These are phyloP conservation scores for Noctua comes DNA, from an alignment of 2,888 invertebrate species.

Conservation along the genomic window DNA sequence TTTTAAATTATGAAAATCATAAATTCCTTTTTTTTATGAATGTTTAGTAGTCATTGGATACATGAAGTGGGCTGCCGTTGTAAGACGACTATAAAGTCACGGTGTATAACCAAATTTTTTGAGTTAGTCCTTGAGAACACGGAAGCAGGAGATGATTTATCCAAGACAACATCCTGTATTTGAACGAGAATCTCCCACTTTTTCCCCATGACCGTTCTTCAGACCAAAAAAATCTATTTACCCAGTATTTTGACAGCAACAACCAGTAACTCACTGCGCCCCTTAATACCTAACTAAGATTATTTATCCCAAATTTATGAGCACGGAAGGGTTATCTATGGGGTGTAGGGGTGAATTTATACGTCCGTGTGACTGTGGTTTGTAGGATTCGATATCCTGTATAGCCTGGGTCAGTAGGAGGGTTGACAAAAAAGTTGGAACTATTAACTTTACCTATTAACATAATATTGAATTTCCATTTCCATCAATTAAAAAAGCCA, in stretches of 20 bases:
- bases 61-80: no score
- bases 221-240: slow-evolving; percentile 51
- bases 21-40: no score
- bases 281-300: slow-evolving; percentile 80
- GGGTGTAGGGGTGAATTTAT: slow-evolving; percentile 78
- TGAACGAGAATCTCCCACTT: no score
- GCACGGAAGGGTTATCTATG: slow-evolving; percentile 81
- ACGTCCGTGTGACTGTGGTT: slow-evolving; percentile 73
- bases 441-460: background rate
- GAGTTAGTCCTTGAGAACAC: background rate
- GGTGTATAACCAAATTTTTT: no score
- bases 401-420: slow-evolving; percentile 55
- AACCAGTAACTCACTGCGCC: slow-evolving; percentile 69
- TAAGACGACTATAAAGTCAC: no score
- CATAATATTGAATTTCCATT: background rate
- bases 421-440: slow-evolving; percentile 45
- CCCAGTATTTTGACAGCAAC: slow-evolving; percentile 62
- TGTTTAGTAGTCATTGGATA: no score
- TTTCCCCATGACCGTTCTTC: background rate
- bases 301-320: slow-evolving; percentile 83
- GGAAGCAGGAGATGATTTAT: background rate
- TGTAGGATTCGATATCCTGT: slow-evolving; percentile 80
- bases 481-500: background rate
- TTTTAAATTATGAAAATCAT: no score
- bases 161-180: background rate